Conservation (phyloP, 2,113 vertebrate species). For the Lagopus muta region DNA sequence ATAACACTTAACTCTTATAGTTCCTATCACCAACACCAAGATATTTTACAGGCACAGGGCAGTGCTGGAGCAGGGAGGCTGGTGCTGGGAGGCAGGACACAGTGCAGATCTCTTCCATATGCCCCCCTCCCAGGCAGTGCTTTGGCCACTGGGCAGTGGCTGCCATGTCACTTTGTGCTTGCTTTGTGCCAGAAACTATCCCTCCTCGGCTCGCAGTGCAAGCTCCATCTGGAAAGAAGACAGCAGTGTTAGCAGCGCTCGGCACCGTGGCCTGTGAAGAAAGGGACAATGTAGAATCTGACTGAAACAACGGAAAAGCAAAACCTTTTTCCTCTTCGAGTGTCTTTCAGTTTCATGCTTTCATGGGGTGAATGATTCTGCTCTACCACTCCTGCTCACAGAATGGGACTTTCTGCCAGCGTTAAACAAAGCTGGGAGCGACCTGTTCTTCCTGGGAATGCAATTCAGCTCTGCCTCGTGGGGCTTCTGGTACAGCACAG, state of each 20-base stretch:
- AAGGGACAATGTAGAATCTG: no score
- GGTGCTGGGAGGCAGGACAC: no score
- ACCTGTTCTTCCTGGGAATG: not conserved
- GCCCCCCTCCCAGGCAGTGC: no score
- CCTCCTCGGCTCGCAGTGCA: not conserved
- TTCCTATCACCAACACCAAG: not conserved
- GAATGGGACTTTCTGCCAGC: no score
- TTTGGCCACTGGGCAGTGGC: accelerated
- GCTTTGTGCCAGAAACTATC: not conserved
- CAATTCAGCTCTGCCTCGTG: not conserved
- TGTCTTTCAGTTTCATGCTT: not conserved
- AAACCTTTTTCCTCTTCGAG: not conserved
- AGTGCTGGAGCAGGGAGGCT: not conserved
- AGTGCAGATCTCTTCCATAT: no score
- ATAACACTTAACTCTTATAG: not conserved
- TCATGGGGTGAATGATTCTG: not conserved
- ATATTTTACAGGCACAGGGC: not conserved
- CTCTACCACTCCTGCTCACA: not conserved
- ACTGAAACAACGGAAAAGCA: not conserved
- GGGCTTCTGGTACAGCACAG: not conserved
- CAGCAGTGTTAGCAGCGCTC: no score
- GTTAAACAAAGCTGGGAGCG: not conserved
- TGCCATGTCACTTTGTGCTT: accelerated
- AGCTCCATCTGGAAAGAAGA: not conserved
- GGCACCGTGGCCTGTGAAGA: no score